A percentile compares a stretch with the other conserved stretches of the same genome.
Conservation (phyloP, 1,140 invertebrate genomes). For the Centruroides vittatus region DNA sequence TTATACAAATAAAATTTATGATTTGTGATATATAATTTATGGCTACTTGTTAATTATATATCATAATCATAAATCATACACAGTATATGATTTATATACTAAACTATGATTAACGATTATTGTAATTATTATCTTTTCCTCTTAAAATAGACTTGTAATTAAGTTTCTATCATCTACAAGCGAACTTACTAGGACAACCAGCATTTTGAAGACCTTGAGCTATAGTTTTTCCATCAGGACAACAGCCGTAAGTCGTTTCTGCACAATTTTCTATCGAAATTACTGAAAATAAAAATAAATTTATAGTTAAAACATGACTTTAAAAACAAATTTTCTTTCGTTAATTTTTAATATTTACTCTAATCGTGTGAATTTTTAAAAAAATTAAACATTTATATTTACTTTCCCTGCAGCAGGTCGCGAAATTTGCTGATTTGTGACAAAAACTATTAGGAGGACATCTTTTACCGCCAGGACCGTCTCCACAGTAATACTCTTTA, state of each 20-base stretch:
- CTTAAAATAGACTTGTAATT: too few species aligned
- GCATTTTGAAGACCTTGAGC: slow-evolving; percentile 58
- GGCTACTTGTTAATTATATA: too few species aligned
- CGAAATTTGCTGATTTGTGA: slow-evolving; percentile 62
- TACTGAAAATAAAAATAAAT: slow-evolving; percentile 29
- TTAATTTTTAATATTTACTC: too few species aligned
- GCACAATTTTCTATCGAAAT: slow-evolving; percentile 13
- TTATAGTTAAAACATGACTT: slow-evolving; percentile 41
- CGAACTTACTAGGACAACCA: slow-evolving; percentile 50
- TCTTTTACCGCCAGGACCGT: slow-evolving; percentile 53
- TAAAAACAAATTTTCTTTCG: too few species aligned
- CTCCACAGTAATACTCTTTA: slow-evolving; percentile 68
- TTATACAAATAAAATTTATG: too few species aligned
- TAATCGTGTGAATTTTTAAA: too few species aligned
- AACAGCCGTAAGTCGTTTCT: slow-evolving; percentile 42
- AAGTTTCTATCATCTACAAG: too few species aligned
- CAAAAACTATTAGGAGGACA: slow-evolving; percentile 71
- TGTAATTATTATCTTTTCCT: too few species aligned
- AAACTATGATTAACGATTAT: too few species aligned
- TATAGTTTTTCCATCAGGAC: slow-evolving; percentile 62
- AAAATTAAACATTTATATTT: slow-evolving; percentile 26
- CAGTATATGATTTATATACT: too few species aligned
- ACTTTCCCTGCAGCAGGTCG: slow-evolving; percentile 63
- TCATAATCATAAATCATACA: too few species aligned
- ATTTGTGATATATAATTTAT: too few species aligned